These are phyloP conservation scores for Crenichthys baileyi DNA, from an alignment of 2,797 vertebrate genomes.

Conservation along the genomic window DNA sequence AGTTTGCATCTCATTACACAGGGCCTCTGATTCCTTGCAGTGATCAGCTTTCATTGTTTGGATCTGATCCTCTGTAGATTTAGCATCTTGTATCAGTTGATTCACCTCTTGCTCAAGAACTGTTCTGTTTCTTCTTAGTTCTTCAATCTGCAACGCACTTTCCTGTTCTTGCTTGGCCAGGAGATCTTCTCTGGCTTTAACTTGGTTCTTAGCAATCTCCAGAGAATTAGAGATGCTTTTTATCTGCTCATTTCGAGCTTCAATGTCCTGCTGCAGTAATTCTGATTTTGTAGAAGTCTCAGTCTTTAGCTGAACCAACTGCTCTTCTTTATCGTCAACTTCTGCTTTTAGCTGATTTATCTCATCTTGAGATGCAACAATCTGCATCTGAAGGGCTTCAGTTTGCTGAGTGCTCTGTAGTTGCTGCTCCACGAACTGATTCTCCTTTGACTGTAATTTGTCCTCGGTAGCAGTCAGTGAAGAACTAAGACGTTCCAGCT, in stretches of 20 bases:
- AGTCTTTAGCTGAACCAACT: conserved; percentile 32
- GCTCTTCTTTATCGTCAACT: conserved; percentile 47
- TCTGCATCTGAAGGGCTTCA: conserved; percentile 31
- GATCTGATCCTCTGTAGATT: conserved; percentile 37
- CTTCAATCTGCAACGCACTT: conserved; percentile 25
- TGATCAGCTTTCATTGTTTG: conserved; percentile 2
- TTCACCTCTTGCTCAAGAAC: conserved; percentile 34
- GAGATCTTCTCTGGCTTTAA: conserved; percentile 43
- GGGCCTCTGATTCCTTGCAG: conserved; percentile 32
- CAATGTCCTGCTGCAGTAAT: conserved; percentile 34
- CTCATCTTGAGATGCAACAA: conserved; percentile 42
- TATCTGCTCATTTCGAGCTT: conserved; percentile 25
- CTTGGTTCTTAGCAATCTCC: conserved; percentile 38
- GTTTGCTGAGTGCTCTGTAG: conserved; percentile 27
- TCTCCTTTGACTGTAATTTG: conserved; percentile 13
- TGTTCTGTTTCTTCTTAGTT: conserved; percentile 3
- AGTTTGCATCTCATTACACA: conserved; percentile 49
- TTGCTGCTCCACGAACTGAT: conserved; percentile 19
- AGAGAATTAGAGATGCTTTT: conserved; percentile 31
- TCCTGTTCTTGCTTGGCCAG: conserved; percentile 46
- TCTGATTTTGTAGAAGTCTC: conserved; percentile 28
- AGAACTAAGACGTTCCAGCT: neutral
- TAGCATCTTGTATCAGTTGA: conserved; percentile 30
- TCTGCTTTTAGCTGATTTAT: conserved; percentile 41
- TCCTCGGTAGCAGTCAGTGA: conserved; percentile 45